phyloP scores from a whole-genome alignment of 2,888 invertebrate species.

The Mesorhabditis sp. region DNA sequence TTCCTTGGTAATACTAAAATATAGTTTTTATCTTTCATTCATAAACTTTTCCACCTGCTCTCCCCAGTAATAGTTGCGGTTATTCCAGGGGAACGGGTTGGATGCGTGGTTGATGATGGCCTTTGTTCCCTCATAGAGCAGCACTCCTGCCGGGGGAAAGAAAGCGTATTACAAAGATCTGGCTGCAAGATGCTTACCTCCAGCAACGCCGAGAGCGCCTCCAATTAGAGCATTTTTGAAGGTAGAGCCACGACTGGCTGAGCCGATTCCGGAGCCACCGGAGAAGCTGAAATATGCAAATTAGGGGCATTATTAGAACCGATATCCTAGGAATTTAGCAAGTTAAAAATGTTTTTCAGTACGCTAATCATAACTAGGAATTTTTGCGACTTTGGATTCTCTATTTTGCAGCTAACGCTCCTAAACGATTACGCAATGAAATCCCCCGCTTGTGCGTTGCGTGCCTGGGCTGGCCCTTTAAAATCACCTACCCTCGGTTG shows the following conservation, averaged over 20 bases:
- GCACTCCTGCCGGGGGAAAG: conserved; percentile 16
- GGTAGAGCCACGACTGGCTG: conserved; percentile 23
- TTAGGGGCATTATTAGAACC: too few relatives aligned
- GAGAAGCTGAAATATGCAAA: conserved; percentile 17
- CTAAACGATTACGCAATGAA: too few relatives aligned
- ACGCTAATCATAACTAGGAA: too few relatives aligned
- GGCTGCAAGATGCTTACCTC: conserved; percentile 25
- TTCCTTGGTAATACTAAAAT: too few relatives aligned
- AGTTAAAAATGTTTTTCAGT: too few relatives aligned
- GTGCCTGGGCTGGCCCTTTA: too few relatives aligned
- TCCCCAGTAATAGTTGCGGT: conserved; percentile 49
- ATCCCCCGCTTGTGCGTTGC: too few relatives aligned
- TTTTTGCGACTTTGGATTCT: too few relatives aligned
- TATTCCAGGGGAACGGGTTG: conserved; percentile 39
- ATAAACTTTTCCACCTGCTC: conserved; percentile 17
- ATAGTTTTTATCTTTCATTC: not conserved
- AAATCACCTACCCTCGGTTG: not conserved
- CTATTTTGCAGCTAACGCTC: too few relatives aligned
- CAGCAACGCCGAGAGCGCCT: conserved; percentile 51
- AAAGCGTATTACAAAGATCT: too few relatives aligned
- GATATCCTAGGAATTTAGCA: too few relatives aligned
- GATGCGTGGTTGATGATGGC: conserved; percentile 45
- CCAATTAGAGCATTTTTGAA: conserved; percentile 53
- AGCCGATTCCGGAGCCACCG: conserved; percentile 22
- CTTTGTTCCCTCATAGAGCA: conserved; percentile 41